Base-by-base conservation (phyloP, 2,797 vertebrate genomes). In the Dryobates pubescens region DNA sequence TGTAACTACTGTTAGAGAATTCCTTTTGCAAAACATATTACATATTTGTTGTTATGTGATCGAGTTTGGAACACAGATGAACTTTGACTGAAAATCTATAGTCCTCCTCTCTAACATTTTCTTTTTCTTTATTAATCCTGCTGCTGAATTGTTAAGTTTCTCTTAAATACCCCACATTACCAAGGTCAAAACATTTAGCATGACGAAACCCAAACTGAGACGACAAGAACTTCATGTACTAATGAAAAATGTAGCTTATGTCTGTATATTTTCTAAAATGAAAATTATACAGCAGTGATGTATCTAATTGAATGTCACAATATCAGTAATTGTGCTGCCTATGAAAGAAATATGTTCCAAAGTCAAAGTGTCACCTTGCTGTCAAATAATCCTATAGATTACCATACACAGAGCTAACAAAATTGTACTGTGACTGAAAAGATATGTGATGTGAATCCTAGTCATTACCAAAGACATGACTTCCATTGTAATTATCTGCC, bases 351-450 rank as follows among this genome's bases (percentile, higher is more conserved):
- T 95, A 96, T 95, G 70, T 96, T 97, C 53, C 92, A 94, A 97
- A 97, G 96, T 97, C 92, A 96, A 96, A 97, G 93, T 97, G 96
- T 97, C 96, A 97, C 92, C 95, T 97, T 97, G 88, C 95, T 97
- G 97, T 97, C 96, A 96, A 96, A 97, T 97, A 97, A 97, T 98
- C 95, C 94, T 84, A 82, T 79, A 94, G 96, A 97, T 97, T 95
- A 95, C 93, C 92, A 89, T 97, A 97, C 97, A 96, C 91, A 96
- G 94, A 95, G 92, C 95, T 81, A 57, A 88, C 5, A 3, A 96
- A 97, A 97, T 93, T 97, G 95, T 93, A 69, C 90, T 91, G 85
- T 96, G 96, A 92, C 92, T 93, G 92, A 94, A 90, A 93, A 97
- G 96, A 93, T 93, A 96, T 97, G 96, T 95, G 96, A 96, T 95